Percentiles rank a stretch among this genome's conserved stretches.
Conservation (phyloP, 2,797 vertebrate genomes). For the Heterohyrax brucei region DNA sequence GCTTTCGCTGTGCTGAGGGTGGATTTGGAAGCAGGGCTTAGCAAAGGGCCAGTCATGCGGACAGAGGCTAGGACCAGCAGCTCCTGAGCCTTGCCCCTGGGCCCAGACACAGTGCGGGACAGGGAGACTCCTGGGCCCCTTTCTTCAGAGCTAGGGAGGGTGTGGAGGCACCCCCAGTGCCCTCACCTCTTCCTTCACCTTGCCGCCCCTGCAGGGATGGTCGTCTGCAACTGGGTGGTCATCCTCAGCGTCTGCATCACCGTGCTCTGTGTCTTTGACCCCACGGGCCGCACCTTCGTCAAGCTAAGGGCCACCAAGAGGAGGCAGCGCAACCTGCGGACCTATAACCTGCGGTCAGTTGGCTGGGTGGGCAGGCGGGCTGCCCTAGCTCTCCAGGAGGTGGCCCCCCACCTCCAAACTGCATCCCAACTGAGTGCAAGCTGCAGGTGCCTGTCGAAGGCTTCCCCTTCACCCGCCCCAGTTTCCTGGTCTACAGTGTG, state of each 20-base stretch:
- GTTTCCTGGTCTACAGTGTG: background rate
- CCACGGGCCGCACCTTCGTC: constrained; percentile 98
- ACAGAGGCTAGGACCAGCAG: background rate
- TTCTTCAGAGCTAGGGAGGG: background rate
- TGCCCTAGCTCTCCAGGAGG: background rate
- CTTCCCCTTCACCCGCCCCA: background rate
- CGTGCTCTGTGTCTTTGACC: constrained; percentile 98
- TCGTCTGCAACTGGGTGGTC: constrained; percentile 99
- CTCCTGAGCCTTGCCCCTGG: background rate
- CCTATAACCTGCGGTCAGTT: constrained; percentile 96
- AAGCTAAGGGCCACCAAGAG: constrained; percentile 98
- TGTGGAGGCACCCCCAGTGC: background rate
- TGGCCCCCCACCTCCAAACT: accelerated
- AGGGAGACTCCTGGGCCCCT: background rate
- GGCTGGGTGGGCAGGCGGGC: accelerated
- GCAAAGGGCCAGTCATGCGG: accelerated
- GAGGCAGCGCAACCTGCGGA: constrained; percentile 97
- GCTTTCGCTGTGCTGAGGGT: background rate
- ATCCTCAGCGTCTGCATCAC: constrained; percentile 99
- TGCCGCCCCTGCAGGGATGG: constrained; percentile 93
- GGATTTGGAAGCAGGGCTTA: background rate
- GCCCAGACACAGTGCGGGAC: background rate
- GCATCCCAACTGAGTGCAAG: accelerated
- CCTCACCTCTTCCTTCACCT: background rate
- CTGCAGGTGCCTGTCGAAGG: accelerated